Evolutionary conservation across 1,140 invertebrate genomes (phyloP), one percentile per base, ranked within the genome.

Genomic region (Zaprionus africanus): DNA sequence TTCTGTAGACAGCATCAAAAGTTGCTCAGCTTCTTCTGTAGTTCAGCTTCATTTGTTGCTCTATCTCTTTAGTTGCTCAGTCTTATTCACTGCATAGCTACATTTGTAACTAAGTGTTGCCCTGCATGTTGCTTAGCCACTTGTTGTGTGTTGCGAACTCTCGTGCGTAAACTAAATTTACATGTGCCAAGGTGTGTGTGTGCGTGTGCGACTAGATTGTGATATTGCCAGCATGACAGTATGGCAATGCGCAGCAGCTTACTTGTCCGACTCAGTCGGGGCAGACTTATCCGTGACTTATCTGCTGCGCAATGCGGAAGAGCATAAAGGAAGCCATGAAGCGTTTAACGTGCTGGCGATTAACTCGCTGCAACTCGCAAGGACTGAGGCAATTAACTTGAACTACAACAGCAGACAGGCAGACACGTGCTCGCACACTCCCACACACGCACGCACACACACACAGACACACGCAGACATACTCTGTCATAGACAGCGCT

Each of bases 371-470:
- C 83, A 78, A 31, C 77, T 65, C 24, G 53, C 51, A 65, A 58
- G 31, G 53, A 69, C 67, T 64, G 56, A 72, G 78, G 70, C 84
- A 88, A 88, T 87, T 87, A 87, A 84, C 65, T 79, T 73, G 66
- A 75, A 58, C 38, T 76, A 65, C 43, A 65, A 34, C 54, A 62
- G 36, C 12, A 46, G 41, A 46, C 41, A 19, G 41, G 59, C 17
- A 15, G 19, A 62, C 19, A 26, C 24, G 51, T 56, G 36, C 36
- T 22, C 6, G 22, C 60, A 24, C 13, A 24, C 34, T 15, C 31
- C 24, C 62, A 54, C 24, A 54, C 31, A 64, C 15, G 17, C 31
- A 24, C 26, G 7, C 57, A 38, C 31, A 41, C 22, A 28, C 46
- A 28, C 28, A 38, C 28, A 53, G 13, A 17, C n/a, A 43, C n/a